phyloP scores from a whole-genome alignment of 2,888 invertebrate species.

The Cotesia congregata region DNA sequence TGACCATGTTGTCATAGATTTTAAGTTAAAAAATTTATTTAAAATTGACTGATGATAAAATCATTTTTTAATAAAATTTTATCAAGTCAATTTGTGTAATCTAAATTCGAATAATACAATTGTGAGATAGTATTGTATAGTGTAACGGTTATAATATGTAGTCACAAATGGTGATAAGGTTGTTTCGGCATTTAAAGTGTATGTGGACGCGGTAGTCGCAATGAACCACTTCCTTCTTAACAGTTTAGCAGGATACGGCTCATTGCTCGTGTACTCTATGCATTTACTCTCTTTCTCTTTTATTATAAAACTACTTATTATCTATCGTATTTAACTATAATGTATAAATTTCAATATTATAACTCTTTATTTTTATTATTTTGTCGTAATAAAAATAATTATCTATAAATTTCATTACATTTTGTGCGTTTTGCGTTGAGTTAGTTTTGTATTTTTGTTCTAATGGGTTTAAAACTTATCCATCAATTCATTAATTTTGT shows the following conservation, averaged over 20 bases:
- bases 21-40: too few species aligned
- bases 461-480: too few species aligned
- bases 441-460: too few species aligned
- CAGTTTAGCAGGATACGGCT: constrained; percentile 71
- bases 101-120: constrained; percentile 5
- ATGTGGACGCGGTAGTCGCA: constrained; percentile 56
- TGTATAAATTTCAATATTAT: constrained; percentile 50
- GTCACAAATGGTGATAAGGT: constrained; percentile 28
- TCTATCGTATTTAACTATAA: constrained; percentile 57
- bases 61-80: constrained; percentile 1
- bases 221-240: constrained; percentile 72
- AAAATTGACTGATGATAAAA: not conserved
- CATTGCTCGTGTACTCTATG: constrained; percentile 65
- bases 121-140: constrained; percentile 10
- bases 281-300: constrained; percentile 55
- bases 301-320: constrained; percentile 48
- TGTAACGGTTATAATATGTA: constrained; percentile 17
- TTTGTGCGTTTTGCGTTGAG: too few species aligned
- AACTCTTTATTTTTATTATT: not conserved
- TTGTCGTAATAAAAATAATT: not conserved
- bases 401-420: not conserved
- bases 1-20: too few species aligned
- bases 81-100: not conserved
- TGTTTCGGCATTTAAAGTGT: constrained; percentile 35
- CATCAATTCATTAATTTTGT: too few species aligned